Evolutionary conservation across 1,140 invertebrate species (phyloP), one percentile per base, ranked within the genome.

Genomic region (Physella acuta): DNA sequence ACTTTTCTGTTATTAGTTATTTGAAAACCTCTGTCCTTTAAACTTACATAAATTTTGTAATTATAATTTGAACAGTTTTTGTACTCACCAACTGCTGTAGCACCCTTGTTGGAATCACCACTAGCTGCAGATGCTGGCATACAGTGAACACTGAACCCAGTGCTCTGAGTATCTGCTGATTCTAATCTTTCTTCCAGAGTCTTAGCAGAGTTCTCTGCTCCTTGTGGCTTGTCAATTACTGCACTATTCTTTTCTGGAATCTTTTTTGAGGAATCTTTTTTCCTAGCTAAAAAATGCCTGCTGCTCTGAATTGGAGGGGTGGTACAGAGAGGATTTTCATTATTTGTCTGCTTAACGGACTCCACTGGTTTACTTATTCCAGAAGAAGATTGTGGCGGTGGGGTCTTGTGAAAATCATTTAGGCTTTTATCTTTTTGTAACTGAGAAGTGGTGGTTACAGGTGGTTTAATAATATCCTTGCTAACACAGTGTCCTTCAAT

Each of bases 71-170:
- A 14, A 8, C 8, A 24, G 24, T 24, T 55, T 8, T 24, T 55
- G 39, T 20, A 8, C 39, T 44, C 31, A 52, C 62, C 51, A 14
- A 28, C 44, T 20, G n/a, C 2, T 30, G 20, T 28, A 17, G 39
- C 30, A 44, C 44, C 60, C 60, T 62, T 37, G 24, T 26, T 20
- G 16, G 62, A 65, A 5, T 53, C 62, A 26, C 62, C 62, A 53
- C 62, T 65, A n/a, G n/a, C n/a, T 8, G 61, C 61, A 30, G 61
- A 8, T 44, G 36, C 39, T 20, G 31, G 62, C 51, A 33, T 39
- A n/a, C 17, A 37, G n/a, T 68, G 55, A 3, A 68, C 39, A 30
- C 55, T 60, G 30, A 68, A 68, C 24, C 66, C 66, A 31, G 66
- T 68, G 66, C 66, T 68, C 52, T 66, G 64, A 39, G 24, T 26